Evolutionary conservation across 1,140 invertebrate genomes (phyloP), one percentile per base, ranked within the genome.

Genomic region (Orius insidiosus): DNA sequence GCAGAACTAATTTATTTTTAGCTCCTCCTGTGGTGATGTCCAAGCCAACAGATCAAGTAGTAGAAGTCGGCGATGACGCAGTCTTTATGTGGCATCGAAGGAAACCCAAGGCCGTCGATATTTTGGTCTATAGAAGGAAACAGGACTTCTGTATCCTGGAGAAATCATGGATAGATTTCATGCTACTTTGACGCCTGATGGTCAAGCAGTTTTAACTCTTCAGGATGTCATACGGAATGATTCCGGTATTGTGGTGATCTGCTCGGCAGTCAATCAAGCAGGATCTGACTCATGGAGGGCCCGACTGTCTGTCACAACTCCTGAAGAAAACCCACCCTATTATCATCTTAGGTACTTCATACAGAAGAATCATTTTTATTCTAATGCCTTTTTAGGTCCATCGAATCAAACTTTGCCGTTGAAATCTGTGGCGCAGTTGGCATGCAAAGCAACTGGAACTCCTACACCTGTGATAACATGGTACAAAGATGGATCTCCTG

Each of bases 381-480:
- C 89, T 41, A 76, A 4, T 9, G 93, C 94, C 58, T 73, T 76
- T 52, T 67, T 79, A 44, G 87, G 86, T 4, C 87, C 88, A 18
- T 76, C 81, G 51, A 93, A 94, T 66, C 89, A 94, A 72, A 95
- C 89, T 4, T 68, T 80, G 56, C 78, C 79, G 42, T 66, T 80
- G 47, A 72, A 78, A 61, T 76, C 76, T 43, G 66, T 80, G 46
- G 85, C 83, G 9, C 71, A 76, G 53, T 67, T 92, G 47, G 75
- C 75, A 13, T 92, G 87, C 53, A 70, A 71, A 54, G 35, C 46
- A 11, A 72, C 75, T 35, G 85, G 85, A 7, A 68, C 71, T 56
- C 83, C 83, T 35, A 69, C 72, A 55, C 82, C 85, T 13, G 71
- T 77, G 11, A 81, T 88, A 49, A 78, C 80, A 3, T 89, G 86